Percentiles rank a stretch among this genome's conserved stretches.
Conservation (phyloP, 1,140 invertebrate species). For the Cotesia typhae region DNA sequence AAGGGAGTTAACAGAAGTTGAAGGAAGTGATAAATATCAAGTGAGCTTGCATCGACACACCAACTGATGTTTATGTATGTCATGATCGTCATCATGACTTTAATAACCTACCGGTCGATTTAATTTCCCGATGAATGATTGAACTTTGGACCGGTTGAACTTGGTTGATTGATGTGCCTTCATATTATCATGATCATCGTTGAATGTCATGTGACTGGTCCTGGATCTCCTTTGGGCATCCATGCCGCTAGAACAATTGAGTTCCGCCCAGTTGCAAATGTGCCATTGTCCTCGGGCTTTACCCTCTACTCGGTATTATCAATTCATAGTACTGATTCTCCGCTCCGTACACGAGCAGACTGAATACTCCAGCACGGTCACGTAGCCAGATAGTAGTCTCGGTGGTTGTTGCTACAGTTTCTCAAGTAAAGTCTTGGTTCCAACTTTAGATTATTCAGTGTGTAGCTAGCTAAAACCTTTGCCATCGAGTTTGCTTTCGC, state of each 20-base stretch:
- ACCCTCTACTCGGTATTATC: slow-evolving; percentile 7
- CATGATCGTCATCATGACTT: slow-evolving; percentile 1
- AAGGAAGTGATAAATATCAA: slow-evolving; percentile 12
- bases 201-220: neutral
- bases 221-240: slow-evolving; percentile 1
- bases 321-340: slow-evolving; percentile 14
- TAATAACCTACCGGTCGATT: neutral
- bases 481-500: neutral
- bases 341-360: neutral
- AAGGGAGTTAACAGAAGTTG: neutral
- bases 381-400: no score
- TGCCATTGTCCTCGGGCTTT: slow-evolving; percentile 16
- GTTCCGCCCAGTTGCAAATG: slow-evolving; percentile 19
- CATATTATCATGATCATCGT: no score
- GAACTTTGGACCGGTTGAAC: neutral
- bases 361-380: neutral
- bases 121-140: slow-evolving; percentile 5
- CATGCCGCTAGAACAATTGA: slow-evolving; percentile 7
- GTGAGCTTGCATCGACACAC: neutral
- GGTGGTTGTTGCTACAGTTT: no score
- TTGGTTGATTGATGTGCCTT: neutral
- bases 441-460: neutral
- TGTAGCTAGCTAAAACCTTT: slow-evolving; percentile 21
- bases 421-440: neutral
- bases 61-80: neutral